These are phyloP conservation scores for Paraplagusia blochii DNA, from an alignment of 2,113 vertebrate genomes.

Conservation along the genomic window DNA sequence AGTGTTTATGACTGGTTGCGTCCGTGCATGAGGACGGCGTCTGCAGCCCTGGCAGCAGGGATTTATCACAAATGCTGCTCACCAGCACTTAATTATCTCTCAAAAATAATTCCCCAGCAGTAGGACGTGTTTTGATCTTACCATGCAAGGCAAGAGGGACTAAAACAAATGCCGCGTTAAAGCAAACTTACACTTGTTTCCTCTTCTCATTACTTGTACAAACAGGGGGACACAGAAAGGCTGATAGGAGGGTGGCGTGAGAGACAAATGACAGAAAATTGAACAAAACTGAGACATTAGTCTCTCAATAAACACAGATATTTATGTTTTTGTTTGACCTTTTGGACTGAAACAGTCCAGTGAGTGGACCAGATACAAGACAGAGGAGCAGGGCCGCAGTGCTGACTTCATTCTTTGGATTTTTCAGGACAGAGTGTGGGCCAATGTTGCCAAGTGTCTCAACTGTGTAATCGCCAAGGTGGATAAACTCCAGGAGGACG, in stretches of 20 bases:
- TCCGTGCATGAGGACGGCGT: constrained; percentile 30
- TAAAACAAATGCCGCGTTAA: constrained; percentile 1
- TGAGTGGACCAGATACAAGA: not conserved
- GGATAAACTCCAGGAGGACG: constrained; percentile 87
- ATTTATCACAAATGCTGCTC: constrained; percentile 41
- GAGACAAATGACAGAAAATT: too few relatives aligned
- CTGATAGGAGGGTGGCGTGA: not conserved
- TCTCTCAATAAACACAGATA: too few relatives aligned
- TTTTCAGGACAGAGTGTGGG: constrained; percentile 96
- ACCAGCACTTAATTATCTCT: constrained; percentile 46
- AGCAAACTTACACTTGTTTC: not conserved
- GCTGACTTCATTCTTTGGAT: constrained; percentile 52
- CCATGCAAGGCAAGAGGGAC: constrained; percentile 21
- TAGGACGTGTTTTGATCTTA: constrained; percentile 24
- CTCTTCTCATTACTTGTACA: not conserved
- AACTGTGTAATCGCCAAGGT: constrained; percentile 94
- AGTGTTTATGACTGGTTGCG: constrained; percentile 16
- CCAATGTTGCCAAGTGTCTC: constrained; percentile 90
- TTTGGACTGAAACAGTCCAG: too few relatives aligned
- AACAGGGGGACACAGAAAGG: too few relatives aligned
- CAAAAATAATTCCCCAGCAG: constrained; percentile 27
- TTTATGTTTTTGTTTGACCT: too few relatives aligned
- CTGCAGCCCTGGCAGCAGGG: constrained; percentile 54
- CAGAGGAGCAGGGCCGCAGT: constrained; percentile 10
- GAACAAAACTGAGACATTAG: too few relatives aligned